Conservation (phyloP, 1,140 invertebrate genomes). For the Agrilus planipennis region DNA sequence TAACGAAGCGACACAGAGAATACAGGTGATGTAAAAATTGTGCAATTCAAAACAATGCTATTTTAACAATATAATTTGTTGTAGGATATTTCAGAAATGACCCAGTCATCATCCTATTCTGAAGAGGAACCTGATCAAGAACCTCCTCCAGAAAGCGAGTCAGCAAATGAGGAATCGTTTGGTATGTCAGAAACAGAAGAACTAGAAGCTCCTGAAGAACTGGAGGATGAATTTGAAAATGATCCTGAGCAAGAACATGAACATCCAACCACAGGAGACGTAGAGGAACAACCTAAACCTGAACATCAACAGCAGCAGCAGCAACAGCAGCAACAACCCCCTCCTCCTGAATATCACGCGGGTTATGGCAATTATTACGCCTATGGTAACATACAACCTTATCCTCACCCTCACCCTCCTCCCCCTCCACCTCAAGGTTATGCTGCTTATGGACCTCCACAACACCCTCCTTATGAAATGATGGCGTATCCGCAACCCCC, state of each 20-base stretch:
- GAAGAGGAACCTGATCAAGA: too few species aligned
- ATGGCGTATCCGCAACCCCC: slow-evolving; percentile 15
- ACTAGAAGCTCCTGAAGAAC: slow-evolving; percentile 10
- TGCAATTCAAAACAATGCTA: not conserved
- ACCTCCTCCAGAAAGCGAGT: too few species aligned
- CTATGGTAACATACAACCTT: slow-evolving; percentile 22
- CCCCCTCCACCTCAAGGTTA: slow-evolving; percentile 24
- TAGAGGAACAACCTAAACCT: slow-evolving; percentile 8
- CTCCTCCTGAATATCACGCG: slow-evolving; percentile 17
- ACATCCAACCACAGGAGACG: slow-evolving; percentile 5
- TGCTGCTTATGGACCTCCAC: slow-evolving; percentile 11
- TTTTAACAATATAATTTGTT: not conserved
- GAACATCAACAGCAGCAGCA: slow-evolving; percentile 8
- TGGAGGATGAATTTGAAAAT: slow-evolving; percentile 12
- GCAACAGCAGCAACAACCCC: slow-evolving; percentile 10
- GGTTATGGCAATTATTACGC: slow-evolving; percentile 25
- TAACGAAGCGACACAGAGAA: slow-evolving; percentile 21
- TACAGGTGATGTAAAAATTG: slow-evolving; percentile 19
- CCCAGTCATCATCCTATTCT: too few species aligned
- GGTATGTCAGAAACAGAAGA: slow-evolving; percentile 5
- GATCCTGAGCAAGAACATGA: slow-evolving; percentile 7
- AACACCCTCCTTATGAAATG: slow-evolving; percentile 14
- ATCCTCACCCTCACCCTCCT: slow-evolving; percentile 21
- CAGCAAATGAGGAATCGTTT: not conserved
- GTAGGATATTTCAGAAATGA: too few species aligned